Percentiles rank a stretch among this genome's conserved stretches.
phyloP scores from a whole-genome alignment of 2,888 invertebrate genomes.

The Hydrotaea diabolus region DNA sequence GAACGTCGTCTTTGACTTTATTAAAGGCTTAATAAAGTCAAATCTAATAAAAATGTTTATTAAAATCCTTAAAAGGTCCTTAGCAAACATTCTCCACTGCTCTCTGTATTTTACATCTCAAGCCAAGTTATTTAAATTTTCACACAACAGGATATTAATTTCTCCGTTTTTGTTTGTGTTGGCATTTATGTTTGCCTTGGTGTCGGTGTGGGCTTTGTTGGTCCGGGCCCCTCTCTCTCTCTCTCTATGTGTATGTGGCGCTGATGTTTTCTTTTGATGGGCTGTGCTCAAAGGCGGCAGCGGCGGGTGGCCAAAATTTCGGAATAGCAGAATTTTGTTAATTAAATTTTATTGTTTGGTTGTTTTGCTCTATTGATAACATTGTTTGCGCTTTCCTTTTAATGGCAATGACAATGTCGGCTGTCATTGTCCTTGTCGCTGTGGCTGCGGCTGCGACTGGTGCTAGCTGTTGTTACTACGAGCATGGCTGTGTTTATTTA shows the following conservation, averaged over 20 bases:
- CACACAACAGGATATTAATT: slow-evolving; percentile 51
- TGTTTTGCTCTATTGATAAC: slow-evolving; percentile 27
- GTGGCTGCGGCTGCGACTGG: background rate
- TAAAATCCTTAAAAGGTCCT: slow-evolving; percentile 20
- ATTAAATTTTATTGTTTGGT: slow-evolving; percentile 53
- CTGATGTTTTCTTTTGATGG: slow-evolving; percentile 30
- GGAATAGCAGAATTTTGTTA: slow-evolving; percentile 40
- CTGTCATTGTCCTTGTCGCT: slow-evolving; percentile 4
- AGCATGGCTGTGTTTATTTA: background rate
- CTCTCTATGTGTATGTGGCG: background rate
- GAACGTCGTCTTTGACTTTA: slow-evolving; percentile 8
- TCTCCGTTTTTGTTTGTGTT: background rate
- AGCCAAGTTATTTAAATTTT: slow-evolving; percentile 49
- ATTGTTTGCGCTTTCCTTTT: slow-evolving; percentile 14
- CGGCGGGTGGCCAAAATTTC: slow-evolving; percentile 27
- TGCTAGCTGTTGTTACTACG: background rate
- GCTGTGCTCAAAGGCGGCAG: background rate
- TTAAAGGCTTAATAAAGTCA: slow-evolving; percentile 58
- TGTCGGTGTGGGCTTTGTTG: background rate
- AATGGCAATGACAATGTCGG: too few relatives aligned
- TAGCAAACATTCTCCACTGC: slow-evolving; percentile 7
- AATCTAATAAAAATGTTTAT: slow-evolving; percentile 50
- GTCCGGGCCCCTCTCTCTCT: too few relatives aligned
- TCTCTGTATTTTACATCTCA: background rate
- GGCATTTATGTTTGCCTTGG: background rate